Percentiles rank a stretch among this genome's conserved stretches.
These are phyloP conservation scores for Podarcis cretensis DNA, from an alignment of 2,113 vertebrate species.

Conservation along the genomic window DNA sequence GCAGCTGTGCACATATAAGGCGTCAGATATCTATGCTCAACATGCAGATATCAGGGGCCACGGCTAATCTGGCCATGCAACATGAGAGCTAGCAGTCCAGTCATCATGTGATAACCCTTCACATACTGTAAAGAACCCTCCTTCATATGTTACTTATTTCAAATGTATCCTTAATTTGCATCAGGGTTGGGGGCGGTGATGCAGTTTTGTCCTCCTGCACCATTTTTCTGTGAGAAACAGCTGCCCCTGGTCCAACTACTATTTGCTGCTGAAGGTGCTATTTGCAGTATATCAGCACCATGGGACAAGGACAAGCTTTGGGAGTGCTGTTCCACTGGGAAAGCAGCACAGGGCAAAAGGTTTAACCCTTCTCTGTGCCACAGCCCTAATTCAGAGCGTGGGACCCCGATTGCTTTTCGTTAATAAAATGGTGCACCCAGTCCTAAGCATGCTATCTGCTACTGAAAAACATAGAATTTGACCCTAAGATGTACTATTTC, in stretches of 20 bases:
- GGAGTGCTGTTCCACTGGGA: background rate
- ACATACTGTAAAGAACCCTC: background rate
- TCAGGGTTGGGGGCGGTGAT: too few relatives aligned
- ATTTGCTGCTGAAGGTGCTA: background rate
- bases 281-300: background rate
- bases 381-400: too few relatives aligned
- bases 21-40: background rate
- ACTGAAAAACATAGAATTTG: too few relatives aligned
- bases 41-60: background rate
- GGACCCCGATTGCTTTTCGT: too few relatives aligned
- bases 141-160: background rate
- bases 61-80: too few relatives aligned
- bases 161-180: background rate
- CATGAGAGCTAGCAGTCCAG: too few relatives aligned
- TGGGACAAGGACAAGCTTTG: background rate
- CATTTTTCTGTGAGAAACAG: too few relatives aligned
- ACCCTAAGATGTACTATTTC: too few relatives aligned
- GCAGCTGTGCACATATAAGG: background rate
- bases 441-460: too few relatives aligned
- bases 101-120: background rate
- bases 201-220: too few relatives aligned
- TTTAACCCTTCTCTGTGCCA: background rate
- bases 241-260: background rate
- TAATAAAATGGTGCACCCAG: too few relatives aligned
- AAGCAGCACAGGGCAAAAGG: background rate